Base-by-base conservation (phyloP, 2,113 vertebrate species). In the Camelus bactrianus region DNA sequence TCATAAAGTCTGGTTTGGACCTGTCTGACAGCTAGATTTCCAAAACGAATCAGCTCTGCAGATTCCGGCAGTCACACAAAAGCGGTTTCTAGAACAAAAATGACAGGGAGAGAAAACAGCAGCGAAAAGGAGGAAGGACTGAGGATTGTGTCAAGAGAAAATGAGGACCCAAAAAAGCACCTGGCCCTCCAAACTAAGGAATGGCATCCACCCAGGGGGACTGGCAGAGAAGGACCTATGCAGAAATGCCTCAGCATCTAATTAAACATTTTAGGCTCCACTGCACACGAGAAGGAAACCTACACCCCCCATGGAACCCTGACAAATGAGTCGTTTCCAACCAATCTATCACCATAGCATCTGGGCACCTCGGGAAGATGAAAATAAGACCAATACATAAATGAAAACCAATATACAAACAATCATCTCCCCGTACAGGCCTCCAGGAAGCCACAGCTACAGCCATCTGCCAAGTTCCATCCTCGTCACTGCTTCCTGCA, bases 311-410 rank as follows among this genome's bases (percentile, higher is more conserved):
- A 89, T 0, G 64, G 97, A 96, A 97, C 95, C 93, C 95, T 97
- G 94, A 95, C 93, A 97, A 98, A 98, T 96, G 97, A 98, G 91
- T 98, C 91, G 86, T 96, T 98, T 97, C 98, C 89, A 97, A 96
- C 96, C 97, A 56, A 97, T 98, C 96, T 93, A 97, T 96, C 95
- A 97, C 91, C 73, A 62, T 32, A 93, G 95, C 95, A 94, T 97
- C 97, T 98, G 98, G 94, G 95, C 93, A 96, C 92, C 97, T 96
- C 91, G 28, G 93, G 94, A 98, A 96, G 92, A 98, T 92, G 95
- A 96, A 97, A 96, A 96, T 96, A 95, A 93, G 96, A 96, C 93
- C 96, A 92, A 89, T 69, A 87, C 96, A 93, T 65, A 97, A 96
- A 97, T 87, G 97, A 97, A 97, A 97, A 97, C 97, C 97, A 97